A percentile compares a stretch with the other conserved stretches of the same genome.
phyloP scores from a whole-genome alignment of 2,797 vertebrate genomes.

The Falco naumanni region DNA sequence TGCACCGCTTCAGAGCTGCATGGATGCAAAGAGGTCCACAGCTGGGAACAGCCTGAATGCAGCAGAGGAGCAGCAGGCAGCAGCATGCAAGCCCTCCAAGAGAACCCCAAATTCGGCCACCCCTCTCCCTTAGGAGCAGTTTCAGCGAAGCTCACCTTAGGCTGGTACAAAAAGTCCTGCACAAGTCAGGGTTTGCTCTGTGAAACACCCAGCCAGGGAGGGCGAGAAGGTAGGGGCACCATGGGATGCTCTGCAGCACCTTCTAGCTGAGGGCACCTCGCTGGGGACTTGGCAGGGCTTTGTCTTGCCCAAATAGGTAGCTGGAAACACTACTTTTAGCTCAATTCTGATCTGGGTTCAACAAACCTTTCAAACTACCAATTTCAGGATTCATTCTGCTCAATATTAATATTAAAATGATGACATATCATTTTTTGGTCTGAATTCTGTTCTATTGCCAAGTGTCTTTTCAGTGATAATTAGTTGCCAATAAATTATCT shows the following conservation, averaged over 20 bases:
- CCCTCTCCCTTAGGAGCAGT: neutral
- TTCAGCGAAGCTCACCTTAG: neutral
- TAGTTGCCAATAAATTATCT: neutral
- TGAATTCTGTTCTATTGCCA: neutral
- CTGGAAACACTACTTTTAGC: neutral
- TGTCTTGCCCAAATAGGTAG: neutral
- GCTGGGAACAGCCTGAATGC: neutral
- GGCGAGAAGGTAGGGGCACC: neutral
- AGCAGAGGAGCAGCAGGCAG: neutral
- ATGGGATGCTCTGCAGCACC: neutral
- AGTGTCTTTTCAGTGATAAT: neutral
- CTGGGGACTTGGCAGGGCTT: neutral
- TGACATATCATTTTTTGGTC: neutral
- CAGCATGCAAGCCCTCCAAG: rapidly evolving
- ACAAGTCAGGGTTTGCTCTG: neutral
- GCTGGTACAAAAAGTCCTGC: neutral
- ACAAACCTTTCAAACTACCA: neutral
- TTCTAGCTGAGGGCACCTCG: rapidly evolving
- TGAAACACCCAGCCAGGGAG: rapidly evolving
- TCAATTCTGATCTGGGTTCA: neutral
- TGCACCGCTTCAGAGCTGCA: neutral
- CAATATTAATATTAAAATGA: neutral
- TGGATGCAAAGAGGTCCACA: rapidly evolving
- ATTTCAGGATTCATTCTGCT: neutral
- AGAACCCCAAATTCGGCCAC: neutral